A percentile compares a stretch with the other conserved stretches of the same genome.
These are phyloP conservation scores for Neodiprion lecontei DNA, from an alignment of 1,140 invertebrate species.

Conservation along the genomic window DNA sequence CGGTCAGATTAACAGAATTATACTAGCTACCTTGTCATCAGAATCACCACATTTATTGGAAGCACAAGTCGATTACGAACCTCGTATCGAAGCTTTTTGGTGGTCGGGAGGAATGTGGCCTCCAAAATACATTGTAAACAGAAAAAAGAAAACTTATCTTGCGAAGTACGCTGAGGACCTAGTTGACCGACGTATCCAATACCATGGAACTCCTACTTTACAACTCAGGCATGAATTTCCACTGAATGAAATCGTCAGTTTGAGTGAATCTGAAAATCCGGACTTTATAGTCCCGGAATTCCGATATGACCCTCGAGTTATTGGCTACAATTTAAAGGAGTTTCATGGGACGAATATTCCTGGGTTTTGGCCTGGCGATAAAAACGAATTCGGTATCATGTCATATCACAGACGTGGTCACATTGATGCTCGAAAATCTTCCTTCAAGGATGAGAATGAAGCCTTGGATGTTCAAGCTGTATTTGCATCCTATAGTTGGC, in stretches of 20 bases:
- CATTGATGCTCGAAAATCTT: conserved; percentile 53
- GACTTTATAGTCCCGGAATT: conserved; percentile 64
- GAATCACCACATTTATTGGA: conserved; percentile 69
- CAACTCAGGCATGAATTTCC: conserved; percentile 71
- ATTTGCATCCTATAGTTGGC: conserved; percentile 79
- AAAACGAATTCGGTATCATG: conserved; percentile 76
- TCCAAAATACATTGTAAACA: conserved; percentile 50
- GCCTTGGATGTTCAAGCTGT: conserved; percentile 76
- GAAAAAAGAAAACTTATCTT: conserved; percentile 21
- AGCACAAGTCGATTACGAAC: conserved; percentile 74
- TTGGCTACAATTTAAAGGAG: conserved; percentile 63
- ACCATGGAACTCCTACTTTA: conserved; percentile 69
- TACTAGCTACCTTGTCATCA: conserved; percentile 65
- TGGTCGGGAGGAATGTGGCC: conserved; percentile 72
- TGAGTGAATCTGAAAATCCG: conserved; percentile 64
- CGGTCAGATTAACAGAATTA: conserved; percentile 73
- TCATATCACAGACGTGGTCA: conserved; percentile 74
- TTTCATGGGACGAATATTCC: conserved; percentile 76
- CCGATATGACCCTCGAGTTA: conserved; percentile 64
- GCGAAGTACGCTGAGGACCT: conserved; percentile 61
- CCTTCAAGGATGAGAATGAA: conserved; percentile 65
- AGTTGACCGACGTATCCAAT: conserved; percentile 72
- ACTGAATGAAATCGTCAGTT: conserved; percentile 67
- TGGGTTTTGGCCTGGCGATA: conserved; percentile 83
- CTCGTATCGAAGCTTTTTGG: conserved; percentile 83